phyloP scores from a whole-genome alignment of 1,140 invertebrate genomes.

The Trypoxylus dichotomus region DNA sequence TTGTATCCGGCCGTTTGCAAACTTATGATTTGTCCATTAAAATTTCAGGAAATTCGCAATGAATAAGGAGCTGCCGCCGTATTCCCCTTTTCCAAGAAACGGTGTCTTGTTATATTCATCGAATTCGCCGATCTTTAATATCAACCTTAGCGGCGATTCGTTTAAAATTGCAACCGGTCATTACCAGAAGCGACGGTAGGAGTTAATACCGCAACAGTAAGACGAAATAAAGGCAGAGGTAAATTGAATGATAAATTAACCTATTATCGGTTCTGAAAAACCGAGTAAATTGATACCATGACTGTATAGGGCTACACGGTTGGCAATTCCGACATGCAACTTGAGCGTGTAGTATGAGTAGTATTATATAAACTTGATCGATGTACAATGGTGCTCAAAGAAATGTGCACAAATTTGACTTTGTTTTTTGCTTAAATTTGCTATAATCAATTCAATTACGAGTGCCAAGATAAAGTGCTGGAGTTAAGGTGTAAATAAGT shows the following conservation, averaged over 20 bases:
- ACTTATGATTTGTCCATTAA: slow-evolving; percentile 10
- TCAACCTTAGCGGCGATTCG: neutral
- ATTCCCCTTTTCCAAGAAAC: neutral
- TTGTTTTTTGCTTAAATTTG: too few species aligned
- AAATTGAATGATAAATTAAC: slow-evolving; percentile 28
- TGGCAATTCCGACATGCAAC: slow-evolving; percentile 28
- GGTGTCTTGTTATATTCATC: neutral
- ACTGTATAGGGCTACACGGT: neutral
- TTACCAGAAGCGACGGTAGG: neutral
- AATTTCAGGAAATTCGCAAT: neutral
- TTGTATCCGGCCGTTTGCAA: neutral
- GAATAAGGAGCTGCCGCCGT: neutral
- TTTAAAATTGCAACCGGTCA: neutral
- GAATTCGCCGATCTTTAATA: neutral
- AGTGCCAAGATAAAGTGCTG: too few species aligned
- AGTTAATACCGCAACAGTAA: neutral
- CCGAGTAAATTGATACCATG: slow-evolving; percentile 11
- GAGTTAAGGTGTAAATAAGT: too few species aligned
- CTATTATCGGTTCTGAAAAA: slow-evolving; percentile 5
- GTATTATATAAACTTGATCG: too few species aligned
- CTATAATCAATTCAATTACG: too few species aligned
- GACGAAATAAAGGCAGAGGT: neutral
- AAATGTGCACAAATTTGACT: too few species aligned
- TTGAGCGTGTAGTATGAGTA: neutral
- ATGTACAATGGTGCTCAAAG: too few species aligned